Evolutionary conservation across 2,797 vertebrate species (phyloP), one percentile per base, ranked within the genome.

Genomic region (Macropus fuliginosus): DNA sequence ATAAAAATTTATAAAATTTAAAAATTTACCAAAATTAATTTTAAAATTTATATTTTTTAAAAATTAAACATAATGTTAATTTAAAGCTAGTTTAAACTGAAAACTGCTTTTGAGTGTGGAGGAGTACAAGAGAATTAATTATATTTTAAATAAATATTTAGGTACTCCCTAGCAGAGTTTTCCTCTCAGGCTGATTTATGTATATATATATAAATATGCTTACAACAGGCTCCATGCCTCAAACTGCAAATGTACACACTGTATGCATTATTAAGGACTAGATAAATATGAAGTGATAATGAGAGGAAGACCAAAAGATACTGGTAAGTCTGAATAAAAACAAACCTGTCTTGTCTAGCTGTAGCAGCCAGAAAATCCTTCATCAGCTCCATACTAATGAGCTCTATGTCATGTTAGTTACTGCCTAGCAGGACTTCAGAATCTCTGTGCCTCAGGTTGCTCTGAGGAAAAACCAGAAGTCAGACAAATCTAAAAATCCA

Each of bases 221-320:
- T 52, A n/a, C 89, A 56, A 50, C 56, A 92, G 93, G 90, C 91
- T 94, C 90, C 56, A 94, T 90, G 56, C 62, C 95, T 96, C 93
- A 97, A 97, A 94, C 93, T 90, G n/a, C n/a, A 81, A 46, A 46
- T 81, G 21, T 81, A 46, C 1, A 87, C 57, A 96, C 93, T 95
- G 92, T 54, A 90, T 0, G 6, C 96, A 54, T 97, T 98, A 96
- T 98, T 97, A 92, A 56, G 9, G 0, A 50, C 59, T 27, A 93
- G 94, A 95, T 27, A 56, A 90, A 97, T 94, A 94, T 92, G 91
- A 96, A 97, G 96, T 94, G 93, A 95, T 95, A 95, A 97, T 95
- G 54, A 93, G 92, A 95, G 93, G 93, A 97, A 95, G 97, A 92
- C 87, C 96, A 34, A 0, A 24, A 96, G 95, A 92, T 90, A 28